phyloP scores from a whole-genome alignment of 2,113 vertebrate species.

The Ophiodon elongatus region DNA sequence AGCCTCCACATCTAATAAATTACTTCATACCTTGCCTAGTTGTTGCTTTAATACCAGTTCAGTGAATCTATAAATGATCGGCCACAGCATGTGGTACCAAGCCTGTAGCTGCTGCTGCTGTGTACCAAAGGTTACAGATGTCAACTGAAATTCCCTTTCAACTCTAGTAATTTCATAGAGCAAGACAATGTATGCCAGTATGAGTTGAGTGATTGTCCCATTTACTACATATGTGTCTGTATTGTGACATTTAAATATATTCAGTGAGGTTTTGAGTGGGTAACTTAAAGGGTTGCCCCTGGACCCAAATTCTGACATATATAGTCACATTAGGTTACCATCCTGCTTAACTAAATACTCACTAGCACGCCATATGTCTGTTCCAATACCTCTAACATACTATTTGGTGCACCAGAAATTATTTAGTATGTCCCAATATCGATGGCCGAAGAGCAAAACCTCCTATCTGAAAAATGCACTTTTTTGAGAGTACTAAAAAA shows the following conservation, averaged over 20 bases:
- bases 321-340: not conserved
- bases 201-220: not conserved
- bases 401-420: no score
- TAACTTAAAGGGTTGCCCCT: not conserved
- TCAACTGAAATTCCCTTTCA: constrained; percentile 2
- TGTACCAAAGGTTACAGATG: constrained; percentile 11
- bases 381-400: no score
- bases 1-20: constrained; percentile 43
- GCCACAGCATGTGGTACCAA: not conserved
- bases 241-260: not conserved
- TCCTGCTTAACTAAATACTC: not conserved
- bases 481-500: no score
- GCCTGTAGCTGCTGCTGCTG: constrained; percentile 25
- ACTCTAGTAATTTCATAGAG: not conserved
- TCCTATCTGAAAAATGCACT: no score
- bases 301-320: not conserved
- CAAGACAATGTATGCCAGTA: not conserved
- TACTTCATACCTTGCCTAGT: not conserved
- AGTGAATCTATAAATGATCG: constrained; percentile 13
- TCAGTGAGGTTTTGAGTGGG: constrained; percentile 6
- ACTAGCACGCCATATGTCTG: not conserved
- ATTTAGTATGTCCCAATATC: no score
- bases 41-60: constrained; percentile 21
- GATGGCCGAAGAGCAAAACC: no score
- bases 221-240: not conserved